Base-by-base conservation (phyloP, 2,113 vertebrate species). In the Thinocorus orbignyianus region DNA sequence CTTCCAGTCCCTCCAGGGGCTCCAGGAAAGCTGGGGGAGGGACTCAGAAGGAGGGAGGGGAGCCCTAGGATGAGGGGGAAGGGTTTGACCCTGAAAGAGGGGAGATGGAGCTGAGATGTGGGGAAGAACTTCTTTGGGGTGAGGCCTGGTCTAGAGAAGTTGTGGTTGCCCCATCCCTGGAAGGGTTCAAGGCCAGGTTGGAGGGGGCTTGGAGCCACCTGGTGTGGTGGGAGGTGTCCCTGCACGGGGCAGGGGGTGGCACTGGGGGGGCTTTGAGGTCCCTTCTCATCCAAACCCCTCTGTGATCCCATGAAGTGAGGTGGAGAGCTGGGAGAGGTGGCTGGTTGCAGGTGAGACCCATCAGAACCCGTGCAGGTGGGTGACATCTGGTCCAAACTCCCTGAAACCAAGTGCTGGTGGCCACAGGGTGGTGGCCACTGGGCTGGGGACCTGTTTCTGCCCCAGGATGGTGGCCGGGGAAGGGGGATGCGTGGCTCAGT, bases 351-450 rank as follows among this genome's bases (percentile, higher is more conserved):
- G 5, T 31, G 24, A 11, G n/a, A 46, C 33, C 46, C 8, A 0
- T 24, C 57, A 25, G 51, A 52, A 39, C 82, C 31, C 2, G 68
- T 39, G 23, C 48, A 8, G 7, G 28, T 7, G 24, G 7, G 28
- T 0, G 1, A 9, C 14, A 57, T 5, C 48, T 1, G 9, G 23
- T 22, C 23, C 48, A 4, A 62, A 69, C 24, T 7, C 54, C 39
- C 42, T 15, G 14, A 44, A 16, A 15, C 25, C 2, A 1, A 51
- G 44, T 26, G 35, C 31, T 0, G 1, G 10, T 14, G 60, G n/a
- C n/a, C n/a, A n/a, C n/a, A n/a, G n/a, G n/a, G n/a, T 10, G 3
- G 19, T 30, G 35, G 13, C 11, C 23, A 0, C 0, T 11, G 18
- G 33, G 18, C 23, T 31, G 0, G 1, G n/a, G 30, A 17, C 7